These are phyloP conservation scores for Drosophila leonis DNA, from an alignment of 2,888 invertebrate genomes.

Conservation along the genomic window DNA sequence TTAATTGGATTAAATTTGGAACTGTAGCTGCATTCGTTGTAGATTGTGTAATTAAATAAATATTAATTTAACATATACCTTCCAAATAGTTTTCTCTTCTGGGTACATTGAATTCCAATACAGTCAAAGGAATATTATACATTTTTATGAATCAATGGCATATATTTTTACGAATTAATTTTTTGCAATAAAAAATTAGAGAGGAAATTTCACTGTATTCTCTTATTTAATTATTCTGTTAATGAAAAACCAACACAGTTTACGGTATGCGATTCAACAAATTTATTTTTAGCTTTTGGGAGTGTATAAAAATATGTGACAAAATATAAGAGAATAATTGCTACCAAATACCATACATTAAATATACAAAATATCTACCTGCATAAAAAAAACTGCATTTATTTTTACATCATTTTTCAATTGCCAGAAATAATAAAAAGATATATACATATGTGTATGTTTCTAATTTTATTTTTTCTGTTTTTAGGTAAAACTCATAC, in stretches of 20 bases:
- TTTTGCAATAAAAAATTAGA: not conserved
- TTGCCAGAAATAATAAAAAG: not conserved
- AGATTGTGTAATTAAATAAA: not conserved
- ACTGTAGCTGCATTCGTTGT: too few species aligned
- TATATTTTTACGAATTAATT: not conserved
- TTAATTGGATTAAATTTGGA: too few species aligned
- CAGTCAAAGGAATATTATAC: slow-evolving; percentile 84
- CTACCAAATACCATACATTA: slow-evolving; percentile 7
- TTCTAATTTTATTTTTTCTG: not conserved
- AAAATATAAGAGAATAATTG: not conserved
- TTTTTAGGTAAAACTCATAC: not conserved
- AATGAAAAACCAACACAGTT: not conserved
- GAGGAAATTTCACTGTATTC: not conserved
- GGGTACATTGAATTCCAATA: slow-evolving; percentile 77
- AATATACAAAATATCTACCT: not conserved
- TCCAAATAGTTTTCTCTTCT: slow-evolving; percentile 16
- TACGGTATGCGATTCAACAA: slow-evolving; percentile 18
- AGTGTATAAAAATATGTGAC: not conserved
- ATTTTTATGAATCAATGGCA: slow-evolving; percentile 15
- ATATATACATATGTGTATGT: too few species aligned
- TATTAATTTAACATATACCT: slow-evolving; percentile 22
- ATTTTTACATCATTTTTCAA: too few species aligned
- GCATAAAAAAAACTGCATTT: too few species aligned
- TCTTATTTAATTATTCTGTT: not conserved
- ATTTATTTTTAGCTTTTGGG: slow-evolving; percentile 39